Evolutionary conservation across 1,140 invertebrate species (phyloP).

Genomic region (Platyscapa corneri): DNA sequence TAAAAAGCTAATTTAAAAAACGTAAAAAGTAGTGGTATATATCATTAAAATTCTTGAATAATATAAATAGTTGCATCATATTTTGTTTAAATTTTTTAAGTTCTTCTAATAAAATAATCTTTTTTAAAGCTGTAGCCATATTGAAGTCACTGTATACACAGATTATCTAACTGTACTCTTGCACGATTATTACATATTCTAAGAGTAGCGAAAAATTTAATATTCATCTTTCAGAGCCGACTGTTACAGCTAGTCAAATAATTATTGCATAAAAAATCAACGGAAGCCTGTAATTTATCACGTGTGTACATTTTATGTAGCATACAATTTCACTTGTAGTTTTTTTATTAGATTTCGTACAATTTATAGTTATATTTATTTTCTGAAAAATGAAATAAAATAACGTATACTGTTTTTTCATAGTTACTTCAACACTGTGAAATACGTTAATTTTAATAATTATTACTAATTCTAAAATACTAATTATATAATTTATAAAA

Average conservation of each 20-base stretch:
- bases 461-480: neutral
- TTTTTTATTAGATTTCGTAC: conserved; percentile 6
- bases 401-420: neutral
- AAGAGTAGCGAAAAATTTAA: conserved; percentile 29
- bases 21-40: too few relatives aligned
- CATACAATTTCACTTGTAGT: conserved; percentile 20
- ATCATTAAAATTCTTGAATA: too few relatives aligned
- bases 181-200: neutral
- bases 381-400: neutral
- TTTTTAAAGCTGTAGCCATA: too few relatives aligned
- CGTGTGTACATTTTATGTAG: neutral
- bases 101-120: too few relatives aligned
- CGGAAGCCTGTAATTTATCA: conserved; percentile 43
- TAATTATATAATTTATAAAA: too few relatives aligned
- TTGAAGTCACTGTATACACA: neutral
- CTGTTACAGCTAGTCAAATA: neutral
- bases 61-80: too few relatives aligned
- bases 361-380: conserved; percentile 5
- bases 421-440: neutral
- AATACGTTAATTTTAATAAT: neutral
- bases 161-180: conserved; percentile 13
- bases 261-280: conserved; percentile 44
- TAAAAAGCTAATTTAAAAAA: too few relatives aligned
- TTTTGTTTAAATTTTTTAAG: too few relatives aligned
- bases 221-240: conserved; percentile 24